A percentile compares a stretch with the other conserved stretches of the same genome.
Evolutionary conservation across 2,113 vertebrate genomes (phyloP).

Genomic region (Anolis sagrei): DNA sequence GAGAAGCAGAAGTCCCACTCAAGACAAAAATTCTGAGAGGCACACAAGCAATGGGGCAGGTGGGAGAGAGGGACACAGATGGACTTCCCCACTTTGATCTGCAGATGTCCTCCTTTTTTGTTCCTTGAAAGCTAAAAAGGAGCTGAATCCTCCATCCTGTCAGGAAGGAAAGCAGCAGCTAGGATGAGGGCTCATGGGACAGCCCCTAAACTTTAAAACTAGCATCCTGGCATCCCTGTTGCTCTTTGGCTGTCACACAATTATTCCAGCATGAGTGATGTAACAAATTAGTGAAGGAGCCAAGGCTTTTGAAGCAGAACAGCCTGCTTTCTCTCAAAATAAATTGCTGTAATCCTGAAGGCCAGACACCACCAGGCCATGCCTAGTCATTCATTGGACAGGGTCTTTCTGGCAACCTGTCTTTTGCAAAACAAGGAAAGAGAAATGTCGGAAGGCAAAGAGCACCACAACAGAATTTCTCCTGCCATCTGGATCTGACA

Average conservation of each 20-base stretch:
- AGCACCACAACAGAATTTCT: conserved; percentile 32
- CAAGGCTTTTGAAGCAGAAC: conserved; percentile 48
- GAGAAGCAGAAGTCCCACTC: background rate
- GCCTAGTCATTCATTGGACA: conserved; percentile 65
- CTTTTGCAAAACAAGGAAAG: conserved; percentile 27
- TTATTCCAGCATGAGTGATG: conserved; percentile 53
- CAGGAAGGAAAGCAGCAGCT: conserved; percentile 22
- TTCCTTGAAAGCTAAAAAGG: conserved; percentile 30
- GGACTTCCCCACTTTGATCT: background rate
- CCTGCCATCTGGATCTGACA: background rate
- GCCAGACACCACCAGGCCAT: conserved; percentile 46
- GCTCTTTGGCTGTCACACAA: conserved; percentile 12
- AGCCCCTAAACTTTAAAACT: conserved; percentile 16
- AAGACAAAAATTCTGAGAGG: background rate
- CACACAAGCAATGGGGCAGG: background rate
- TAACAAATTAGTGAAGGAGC: conserved; percentile 54
- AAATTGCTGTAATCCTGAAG: conserved; percentile 61
- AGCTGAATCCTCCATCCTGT: conserved; percentile 1
- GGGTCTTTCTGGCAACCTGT: conserved; percentile 51
- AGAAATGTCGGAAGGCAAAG: conserved; percentile 20
- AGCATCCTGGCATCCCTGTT: conserved; percentile 1
- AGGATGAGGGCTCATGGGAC: background rate
- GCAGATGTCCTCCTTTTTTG: background rate
- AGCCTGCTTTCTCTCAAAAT: conserved; percentile 50
- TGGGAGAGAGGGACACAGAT: background rate